phyloP scores from a whole-genome alignment of 2,888 invertebrate species.

The Callyntrura sp. region DNA sequence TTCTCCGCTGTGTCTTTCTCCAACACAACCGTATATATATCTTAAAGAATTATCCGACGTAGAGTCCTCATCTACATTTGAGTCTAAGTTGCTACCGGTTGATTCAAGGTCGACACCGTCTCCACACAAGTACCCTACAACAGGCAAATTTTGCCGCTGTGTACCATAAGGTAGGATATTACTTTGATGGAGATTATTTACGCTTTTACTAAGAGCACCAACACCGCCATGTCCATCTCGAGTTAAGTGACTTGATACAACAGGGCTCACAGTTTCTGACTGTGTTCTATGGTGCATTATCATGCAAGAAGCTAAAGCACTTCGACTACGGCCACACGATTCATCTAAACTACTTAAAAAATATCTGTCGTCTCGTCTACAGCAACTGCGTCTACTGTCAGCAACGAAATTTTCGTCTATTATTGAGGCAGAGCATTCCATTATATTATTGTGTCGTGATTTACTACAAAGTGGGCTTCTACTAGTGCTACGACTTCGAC shows the following conservation, averaged over 20 bases:
- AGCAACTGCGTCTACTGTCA: conserved; percentile 4
- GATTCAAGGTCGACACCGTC: conserved; percentile 58
- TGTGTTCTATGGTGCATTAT: conserved; percentile 44
- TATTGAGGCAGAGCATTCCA: conserved; percentile 49
- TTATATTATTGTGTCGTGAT: conserved; percentile 51
- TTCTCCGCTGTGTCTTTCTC: not conserved
- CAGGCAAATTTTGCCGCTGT: not conserved
- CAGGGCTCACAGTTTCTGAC: conserved; percentile 64
- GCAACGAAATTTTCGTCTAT: conserved; percentile 62
- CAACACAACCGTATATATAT: conserved; percentile 40
- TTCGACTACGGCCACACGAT: conserved; percentile 57
- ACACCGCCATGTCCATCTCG: not conserved
- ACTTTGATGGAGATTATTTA: conserved; percentile 58
- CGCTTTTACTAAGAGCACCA: conserved; percentile 59
- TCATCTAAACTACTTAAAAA: conserved; percentile 9
- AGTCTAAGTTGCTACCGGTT: conserved; percentile 64
- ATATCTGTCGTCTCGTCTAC: not conserved
- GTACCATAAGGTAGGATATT: not conserved
- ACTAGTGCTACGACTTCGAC: conserved; percentile 74
- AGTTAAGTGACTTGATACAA: conserved; percentile 30
- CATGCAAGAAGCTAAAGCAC: conserved; percentile 75
- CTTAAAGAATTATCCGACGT: conserved; percentile 63
- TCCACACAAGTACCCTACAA: conserved; percentile 38
- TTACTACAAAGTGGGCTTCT: conserved; percentile 65
- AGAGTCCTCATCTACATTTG: conserved; percentile 71